A percentile compares a stretch with the other conserved stretches of the same genome.
These are phyloP conservation scores for Trachelus troglodyta DNA, from an alignment of 2,888 invertebrate genomes.

Conservation along the genomic window DNA sequence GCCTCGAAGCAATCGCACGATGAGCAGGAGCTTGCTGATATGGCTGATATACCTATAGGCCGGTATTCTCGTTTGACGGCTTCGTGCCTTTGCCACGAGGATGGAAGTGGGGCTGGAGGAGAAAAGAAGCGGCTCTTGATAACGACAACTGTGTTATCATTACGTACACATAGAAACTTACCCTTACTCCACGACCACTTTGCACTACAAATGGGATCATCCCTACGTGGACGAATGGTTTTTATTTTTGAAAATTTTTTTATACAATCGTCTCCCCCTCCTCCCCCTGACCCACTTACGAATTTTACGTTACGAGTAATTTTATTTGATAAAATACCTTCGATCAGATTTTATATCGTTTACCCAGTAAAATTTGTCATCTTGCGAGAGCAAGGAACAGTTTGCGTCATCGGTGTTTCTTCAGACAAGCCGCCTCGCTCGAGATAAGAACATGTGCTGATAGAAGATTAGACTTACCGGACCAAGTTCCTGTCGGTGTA, in stretches of 20 bases:
- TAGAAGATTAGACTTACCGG: background rate
- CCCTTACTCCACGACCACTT: background rate
- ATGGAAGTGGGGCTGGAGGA: slow-evolving; percentile 21
- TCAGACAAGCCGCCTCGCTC: background rate
- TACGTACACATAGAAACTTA: slow-evolving; percentile 6
- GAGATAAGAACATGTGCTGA: background rate
- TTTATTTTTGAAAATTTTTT: background rate
- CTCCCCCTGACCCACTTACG: background rate
- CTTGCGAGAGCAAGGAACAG: background rate
- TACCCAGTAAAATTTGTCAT: background rate
- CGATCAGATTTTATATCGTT: background rate
- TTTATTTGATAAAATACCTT: background rate
- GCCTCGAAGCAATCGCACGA: slow-evolving; percentile 14
- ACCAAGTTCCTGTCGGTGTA: background rate
- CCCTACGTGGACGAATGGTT: background rate
- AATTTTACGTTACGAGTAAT: background rate
- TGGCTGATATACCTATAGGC: slow-evolving; percentile 31
- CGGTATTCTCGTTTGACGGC: slow-evolving; percentile 52
- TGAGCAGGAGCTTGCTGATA: slow-evolving; percentile 44
- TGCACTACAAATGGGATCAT: background rate
- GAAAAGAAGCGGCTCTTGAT: slow-evolving; percentile 46
- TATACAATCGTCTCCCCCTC: background rate
- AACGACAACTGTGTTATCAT: slow-evolving; percentile 56
- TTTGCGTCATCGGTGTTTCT: background rate
- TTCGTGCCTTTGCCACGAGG: slow-evolving; percentile 25